Evolutionary conservation across 2,113 vertebrate genomes (phyloP).

Genomic region (Channa argus): DNA sequence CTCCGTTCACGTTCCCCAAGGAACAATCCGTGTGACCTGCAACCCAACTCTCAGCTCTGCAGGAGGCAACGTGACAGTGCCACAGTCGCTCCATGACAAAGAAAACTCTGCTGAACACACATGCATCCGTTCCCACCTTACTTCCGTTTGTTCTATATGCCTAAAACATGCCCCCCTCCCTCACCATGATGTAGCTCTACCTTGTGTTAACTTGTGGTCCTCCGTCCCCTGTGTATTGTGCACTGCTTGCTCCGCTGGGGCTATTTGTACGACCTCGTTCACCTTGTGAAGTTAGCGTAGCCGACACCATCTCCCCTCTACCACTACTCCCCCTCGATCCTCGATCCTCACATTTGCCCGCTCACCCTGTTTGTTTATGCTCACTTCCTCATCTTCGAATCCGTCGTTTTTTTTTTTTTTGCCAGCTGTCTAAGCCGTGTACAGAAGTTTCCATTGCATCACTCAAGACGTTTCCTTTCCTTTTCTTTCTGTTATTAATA

Average conservation of each 20-base stretch:
- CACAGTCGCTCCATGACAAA: slow-evolving; percentile 39
- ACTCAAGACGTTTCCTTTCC: slow-evolving; percentile 43
- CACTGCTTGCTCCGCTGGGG: slow-evolving; percentile 71
- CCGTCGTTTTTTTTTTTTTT: slow-evolving; percentile 38
- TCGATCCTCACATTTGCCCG: slow-evolving; percentile 44
- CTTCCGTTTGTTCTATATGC: slow-evolving; percentile 38
- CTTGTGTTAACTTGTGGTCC: slow-evolving; percentile 54
- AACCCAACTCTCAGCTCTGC: slow-evolving; percentile 11
- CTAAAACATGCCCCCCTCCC: slow-evolving; percentile 36
- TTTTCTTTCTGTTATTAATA: neutral
- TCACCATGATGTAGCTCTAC: slow-evolving; percentile 42
- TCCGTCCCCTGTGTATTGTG: slow-evolving; percentile 63
- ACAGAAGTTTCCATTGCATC: slow-evolving; percentile 58
- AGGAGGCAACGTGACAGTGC: slow-evolving; percentile 29
- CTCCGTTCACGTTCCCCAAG: slow-evolving; percentile 87
- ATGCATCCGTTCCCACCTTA: slow-evolving; percentile 35
- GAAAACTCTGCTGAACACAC: slow-evolving; percentile 46
- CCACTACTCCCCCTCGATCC: slow-evolving; percentile 38
- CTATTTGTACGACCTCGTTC: slow-evolving; percentile 55
- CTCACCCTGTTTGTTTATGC: slow-evolving; percentile 30
- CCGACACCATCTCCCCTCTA: slow-evolving; percentile 23
- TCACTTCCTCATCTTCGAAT: slow-evolving; percentile 45
- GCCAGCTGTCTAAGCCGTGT: slow-evolving; percentile 64
- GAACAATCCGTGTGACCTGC: slow-evolving; percentile 87
- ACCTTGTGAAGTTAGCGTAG: slow-evolving; percentile 60